phyloP scores from a whole-genome alignment of 2,113 vertebrate species.

The Myiagra hebetior region DNA sequence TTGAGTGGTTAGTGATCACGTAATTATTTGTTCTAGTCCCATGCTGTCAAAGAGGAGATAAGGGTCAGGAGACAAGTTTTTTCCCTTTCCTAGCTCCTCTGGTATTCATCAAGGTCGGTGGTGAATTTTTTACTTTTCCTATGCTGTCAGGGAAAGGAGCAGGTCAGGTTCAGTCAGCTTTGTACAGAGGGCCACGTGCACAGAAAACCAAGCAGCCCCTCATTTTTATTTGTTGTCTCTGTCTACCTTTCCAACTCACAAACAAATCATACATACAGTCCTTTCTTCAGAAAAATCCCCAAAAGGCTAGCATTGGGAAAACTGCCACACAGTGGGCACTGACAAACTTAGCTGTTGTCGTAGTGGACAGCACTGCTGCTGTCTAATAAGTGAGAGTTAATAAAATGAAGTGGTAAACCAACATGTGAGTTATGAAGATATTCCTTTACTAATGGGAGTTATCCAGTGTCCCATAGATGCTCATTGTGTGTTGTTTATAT shows the following conservation, averaged over 20 bases:
- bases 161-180: not conserved
- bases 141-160: not conserved
- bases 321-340: not conserved
- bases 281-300: not conserved
- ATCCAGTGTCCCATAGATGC: not conserved
- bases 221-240: not conserved
- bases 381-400: not conserved
- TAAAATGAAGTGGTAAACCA: slow-evolving; percentile 31
- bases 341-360: not conserved
- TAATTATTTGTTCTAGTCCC: not conserved
- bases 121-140: not conserved
- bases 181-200: not conserved
- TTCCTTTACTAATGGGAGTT: not conserved
- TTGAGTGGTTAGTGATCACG: not conserved
- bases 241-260: not conserved
- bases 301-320: not conserved
- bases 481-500: slow-evolving; percentile 33
- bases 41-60: not conserved
- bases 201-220: not conserved
- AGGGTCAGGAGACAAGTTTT: not conserved
- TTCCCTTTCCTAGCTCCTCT: rapidly evolving
- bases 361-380: not conserved
- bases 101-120: not conserved
- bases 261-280: not conserved
- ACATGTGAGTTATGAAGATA: slow-evolving; percentile 7